Percentiles rank a stretch among this genome's conserved stretches.
These are phyloP conservation scores for Calephelis nemesis DNA, from an alignment of 1,140 invertebrate species.

Conservation along the genomic window DNA sequence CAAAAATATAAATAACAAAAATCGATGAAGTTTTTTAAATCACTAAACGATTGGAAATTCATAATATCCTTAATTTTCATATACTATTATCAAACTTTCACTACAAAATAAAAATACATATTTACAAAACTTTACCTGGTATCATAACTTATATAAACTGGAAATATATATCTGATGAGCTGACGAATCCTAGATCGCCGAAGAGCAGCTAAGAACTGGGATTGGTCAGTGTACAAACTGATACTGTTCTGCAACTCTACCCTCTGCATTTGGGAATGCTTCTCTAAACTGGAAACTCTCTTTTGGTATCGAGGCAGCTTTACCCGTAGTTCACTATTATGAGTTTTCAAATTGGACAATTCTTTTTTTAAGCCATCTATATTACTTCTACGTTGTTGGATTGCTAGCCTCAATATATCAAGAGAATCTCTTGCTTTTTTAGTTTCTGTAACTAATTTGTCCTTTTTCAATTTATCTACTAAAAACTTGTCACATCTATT, in stretches of 20 bases:
- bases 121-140: constrained; percentile 44
- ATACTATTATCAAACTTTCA: not conserved
- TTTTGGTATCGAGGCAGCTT: constrained; percentile 83
- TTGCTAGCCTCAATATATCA: constrained; percentile 81
- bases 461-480: constrained; percentile 80
- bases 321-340: constrained; percentile 79
- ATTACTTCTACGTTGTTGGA: constrained; percentile 82
- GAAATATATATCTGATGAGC: constrained; percentile 88
- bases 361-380: constrained; percentile 79
- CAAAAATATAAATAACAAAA: too few relatives aligned
- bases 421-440: constrained; percentile 83
- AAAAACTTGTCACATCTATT: constrained; percentile 81
- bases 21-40: too few relatives aligned
- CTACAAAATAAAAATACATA: not conserved
- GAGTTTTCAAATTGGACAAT: constrained; percentile 77
- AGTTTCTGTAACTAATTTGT: constrained; percentile 81
- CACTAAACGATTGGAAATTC: too few relatives aligned
- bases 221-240: constrained; percentile 77
- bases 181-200: constrained; percentile 83
- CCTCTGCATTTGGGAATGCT: constrained; percentile 78
- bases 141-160: constrained; percentile 79
- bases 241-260: constrained; percentile 76
- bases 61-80: not conserved
- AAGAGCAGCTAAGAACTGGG: constrained; percentile 81
- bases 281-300: constrained; percentile 81